Base-by-base conservation (phyloP, 2,797 vertebrate species). In the Periparus ater region DNA sequence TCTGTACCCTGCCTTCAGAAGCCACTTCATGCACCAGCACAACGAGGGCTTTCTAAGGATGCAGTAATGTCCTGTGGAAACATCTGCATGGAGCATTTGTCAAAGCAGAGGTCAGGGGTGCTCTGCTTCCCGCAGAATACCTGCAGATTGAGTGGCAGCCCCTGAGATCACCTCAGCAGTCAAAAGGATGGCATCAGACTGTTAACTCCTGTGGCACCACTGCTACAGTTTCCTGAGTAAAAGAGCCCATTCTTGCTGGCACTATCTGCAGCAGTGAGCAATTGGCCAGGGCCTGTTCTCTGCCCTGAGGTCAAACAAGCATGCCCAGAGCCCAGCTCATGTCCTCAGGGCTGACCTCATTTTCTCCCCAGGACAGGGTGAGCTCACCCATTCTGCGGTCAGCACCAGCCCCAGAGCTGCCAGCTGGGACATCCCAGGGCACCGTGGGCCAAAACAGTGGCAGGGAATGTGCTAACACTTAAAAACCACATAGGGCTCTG, bases 251-350 rank as follows among this genome's bases (percentile, higher is more conserved):
- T 88, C 25, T 1, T 4, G 16, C 12, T 44, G 58, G 65, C 70
- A 71, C 10, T 10, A n/a, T 32, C 51, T 58, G n/a, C 9, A 30
- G n/a, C 15, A 45, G 16, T 0, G 6, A 92, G 77, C 2, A 2
- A 19, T 55, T 1, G 2, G 47, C 25, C 57, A 20, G 40, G 27
- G 58, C 60, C 60, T 50, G 17, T 48, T 73, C 22, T 40, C 55
- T 70, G 67, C 75, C 62, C 74, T 23, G 48, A 81, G 70, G 68
- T 36, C 48, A 48, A 65, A 50, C 32, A 72, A 38, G 47, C 0
- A 0, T 8, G 4, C 0, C 3, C 36, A 81, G 25, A 81, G 36
- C 47, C 21, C 67, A 38, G 72, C 40, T 77, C n/a, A 0, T 21
- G 34, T 61, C 73, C 79, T 93, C 5, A 2, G 76, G 34, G 45